Evolutionary conservation across 2,888 invertebrate species (phyloP).

Genomic region (Cerastis rubricosa): DNA sequence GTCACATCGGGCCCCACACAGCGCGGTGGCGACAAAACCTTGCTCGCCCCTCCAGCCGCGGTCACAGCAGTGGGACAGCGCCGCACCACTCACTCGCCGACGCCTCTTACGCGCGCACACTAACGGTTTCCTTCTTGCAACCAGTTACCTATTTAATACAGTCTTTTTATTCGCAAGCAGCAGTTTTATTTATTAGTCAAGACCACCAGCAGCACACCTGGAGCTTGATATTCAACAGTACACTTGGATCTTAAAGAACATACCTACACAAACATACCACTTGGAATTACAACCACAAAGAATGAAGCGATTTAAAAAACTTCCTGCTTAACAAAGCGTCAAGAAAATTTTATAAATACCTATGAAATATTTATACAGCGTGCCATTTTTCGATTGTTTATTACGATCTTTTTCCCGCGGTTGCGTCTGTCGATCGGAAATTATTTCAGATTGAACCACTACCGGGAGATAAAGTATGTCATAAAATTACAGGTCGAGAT

Average conservation of each 20-base stretch:
- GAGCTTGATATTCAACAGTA: too few species aligned
- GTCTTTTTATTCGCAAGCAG: too few species aligned
- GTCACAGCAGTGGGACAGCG: too few species aligned
- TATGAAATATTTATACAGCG: background rate
- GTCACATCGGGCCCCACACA: too few species aligned
- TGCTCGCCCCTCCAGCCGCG: too few species aligned
- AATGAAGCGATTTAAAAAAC: conserved; percentile 26
- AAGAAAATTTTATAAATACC: background rate
- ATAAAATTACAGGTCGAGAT: background rate
- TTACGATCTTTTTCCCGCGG: background rate
- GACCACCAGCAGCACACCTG: too few species aligned
- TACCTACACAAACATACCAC: conserved; percentile 5
- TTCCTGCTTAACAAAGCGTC: conserved; percentile 20
- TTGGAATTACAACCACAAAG: background rate
- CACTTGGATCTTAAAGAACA: background rate
- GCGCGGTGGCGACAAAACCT: too few species aligned
- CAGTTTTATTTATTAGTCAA: too few species aligned
- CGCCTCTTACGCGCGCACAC: too few species aligned
- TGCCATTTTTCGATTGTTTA: background rate
- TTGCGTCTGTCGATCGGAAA: background rate
- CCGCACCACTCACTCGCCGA: too few species aligned
- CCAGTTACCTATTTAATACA: too few species aligned
- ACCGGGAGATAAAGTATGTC: background rate
- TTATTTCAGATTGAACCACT: background rate
- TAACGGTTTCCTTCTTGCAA: too few species aligned